Conservation (phyloP, 2,888 invertebrate genomes). For the Xestia c-nigrum region DNA sequence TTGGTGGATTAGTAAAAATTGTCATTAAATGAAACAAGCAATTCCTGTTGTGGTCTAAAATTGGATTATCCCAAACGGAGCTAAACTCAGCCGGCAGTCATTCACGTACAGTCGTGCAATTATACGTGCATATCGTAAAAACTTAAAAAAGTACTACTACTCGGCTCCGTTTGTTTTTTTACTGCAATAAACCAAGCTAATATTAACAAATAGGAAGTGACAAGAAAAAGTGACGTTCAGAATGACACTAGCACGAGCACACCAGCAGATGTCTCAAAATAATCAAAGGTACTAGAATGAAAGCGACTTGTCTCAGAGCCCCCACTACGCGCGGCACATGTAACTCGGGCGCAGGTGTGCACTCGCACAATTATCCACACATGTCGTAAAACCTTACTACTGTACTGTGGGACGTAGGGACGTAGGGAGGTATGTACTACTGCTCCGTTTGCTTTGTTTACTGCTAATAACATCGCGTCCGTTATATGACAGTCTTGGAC, state of each 20-base stretch:
- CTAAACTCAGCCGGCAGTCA: neutral
- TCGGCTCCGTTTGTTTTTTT: neutral
- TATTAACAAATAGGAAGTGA: neutral
- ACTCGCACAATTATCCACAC: slow-evolving; percentile 53
- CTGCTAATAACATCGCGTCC: slow-evolving; percentile 56
- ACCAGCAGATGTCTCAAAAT: neutral
- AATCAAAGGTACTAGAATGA: neutral
- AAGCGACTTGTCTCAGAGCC: neutral
- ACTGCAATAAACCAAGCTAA: neutral
- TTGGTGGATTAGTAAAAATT: neutral
- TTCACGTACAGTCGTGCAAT: neutral
- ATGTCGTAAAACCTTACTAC: slow-evolving; percentile 48
- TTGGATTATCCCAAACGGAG: neutral
- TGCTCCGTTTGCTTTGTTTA: slow-evolving; percentile 48
- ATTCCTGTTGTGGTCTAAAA: neutral
- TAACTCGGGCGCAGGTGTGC: slow-evolving; percentile 55
- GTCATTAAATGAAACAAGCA: neutral
- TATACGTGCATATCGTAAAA: neutral
- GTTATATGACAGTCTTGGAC: slow-evolving; percentile 7
- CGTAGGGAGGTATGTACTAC: neutral
- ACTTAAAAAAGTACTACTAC: neutral
- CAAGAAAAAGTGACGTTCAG: neutral
- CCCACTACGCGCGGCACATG: neutral
- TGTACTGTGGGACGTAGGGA: slow-evolving; percentile 5
- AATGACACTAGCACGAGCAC: neutral